Evolutionary conservation across 2,113 vertebrate genomes (phyloP), one percentile per base, ranked within the genome.

Genomic region (Promerops cafer): DNA sequence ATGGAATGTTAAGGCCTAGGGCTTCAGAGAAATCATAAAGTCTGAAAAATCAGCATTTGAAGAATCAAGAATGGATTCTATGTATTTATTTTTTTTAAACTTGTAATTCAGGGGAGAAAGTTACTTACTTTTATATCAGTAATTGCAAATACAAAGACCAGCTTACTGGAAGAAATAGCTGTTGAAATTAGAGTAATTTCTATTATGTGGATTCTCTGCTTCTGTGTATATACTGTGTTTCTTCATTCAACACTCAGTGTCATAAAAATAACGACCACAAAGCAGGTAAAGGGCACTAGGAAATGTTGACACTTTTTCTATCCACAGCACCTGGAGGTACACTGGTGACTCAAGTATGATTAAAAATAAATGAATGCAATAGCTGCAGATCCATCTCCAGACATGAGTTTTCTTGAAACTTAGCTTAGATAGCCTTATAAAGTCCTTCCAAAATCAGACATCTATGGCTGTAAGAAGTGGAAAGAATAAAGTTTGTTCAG

Each of bases 291-390:
- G 18, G 42, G 27, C 16, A 40, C 18, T n/a, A 50, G 78, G 56
- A 89, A 81, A 40, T 79, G 44, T 10, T 75, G 69, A 65, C 33
- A 79, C 6, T 77, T 92, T 69, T 77, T 84, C n/a, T 60, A 64
- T 10, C 24, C 8, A 74, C n/a, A 63, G 24, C 30, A 74, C 72
- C 39, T 39, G 30, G 24, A 92, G 50, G 54, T 40, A 56, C 81
- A n/a, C 33, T 76, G 60, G 40, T 93, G 86, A 90, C 94, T 93
- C 22, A 30, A 74, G 69, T 40, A 54, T n/a, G 37, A 93, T 93
- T 93, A 95, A 96, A 97, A 96, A 96, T 40, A 96, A 94, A 97
- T 94, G 16, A 96, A 89, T 65, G 45, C 66, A 96, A 87, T 40
- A 84, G 42, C 72, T 79, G 83, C 69, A 93, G 53, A 96, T 93